Conservation (phyloP, 2,888 invertebrate species). For the Dicyrtoma fusca region DNA sequence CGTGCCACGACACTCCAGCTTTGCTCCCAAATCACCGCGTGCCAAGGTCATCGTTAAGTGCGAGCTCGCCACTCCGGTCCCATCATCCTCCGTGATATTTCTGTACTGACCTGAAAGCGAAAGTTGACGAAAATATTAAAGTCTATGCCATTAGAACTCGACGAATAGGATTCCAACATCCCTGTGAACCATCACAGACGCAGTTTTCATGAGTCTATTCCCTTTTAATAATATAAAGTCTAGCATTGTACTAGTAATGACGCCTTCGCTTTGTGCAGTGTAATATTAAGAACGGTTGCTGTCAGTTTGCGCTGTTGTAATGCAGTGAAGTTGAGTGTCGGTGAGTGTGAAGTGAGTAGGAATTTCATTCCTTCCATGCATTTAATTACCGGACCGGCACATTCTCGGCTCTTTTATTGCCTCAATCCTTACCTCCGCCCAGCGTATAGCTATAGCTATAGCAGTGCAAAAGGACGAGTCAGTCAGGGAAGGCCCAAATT, state of each 20-base stretch:
- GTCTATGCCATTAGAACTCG: neutral
- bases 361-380: constrained; percentile 7
- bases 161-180: neutral
- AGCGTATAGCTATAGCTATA: too few species aligned
- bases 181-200: too few species aligned
- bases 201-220: too few species aligned
- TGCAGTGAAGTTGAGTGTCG: neutral
- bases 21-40: constrained; percentile 72
- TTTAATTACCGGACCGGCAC: constrained; percentile 7
- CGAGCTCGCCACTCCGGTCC: constrained; percentile 69
- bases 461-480: too few species aligned
- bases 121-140: constrained; percentile 47
- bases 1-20: constrained; percentile 72
- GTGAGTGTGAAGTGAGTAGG: neutral
- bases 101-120: constrained; percentile 65
- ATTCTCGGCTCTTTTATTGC: neutral
- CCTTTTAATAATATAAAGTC: too few species aligned
- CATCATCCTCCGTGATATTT: constrained; percentile 64
- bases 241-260: too few species aligned
- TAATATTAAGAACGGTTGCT: too few species aligned
- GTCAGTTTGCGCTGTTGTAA: too few species aligned
- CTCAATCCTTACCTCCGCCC: neutral
- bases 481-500: too few species aligned
- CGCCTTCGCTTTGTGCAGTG: too few species aligned
- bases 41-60: constrained; percentile 69